Conservation (phyloP, 1,140 invertebrate genomes). For the Phocides pigmalion region DNA sequence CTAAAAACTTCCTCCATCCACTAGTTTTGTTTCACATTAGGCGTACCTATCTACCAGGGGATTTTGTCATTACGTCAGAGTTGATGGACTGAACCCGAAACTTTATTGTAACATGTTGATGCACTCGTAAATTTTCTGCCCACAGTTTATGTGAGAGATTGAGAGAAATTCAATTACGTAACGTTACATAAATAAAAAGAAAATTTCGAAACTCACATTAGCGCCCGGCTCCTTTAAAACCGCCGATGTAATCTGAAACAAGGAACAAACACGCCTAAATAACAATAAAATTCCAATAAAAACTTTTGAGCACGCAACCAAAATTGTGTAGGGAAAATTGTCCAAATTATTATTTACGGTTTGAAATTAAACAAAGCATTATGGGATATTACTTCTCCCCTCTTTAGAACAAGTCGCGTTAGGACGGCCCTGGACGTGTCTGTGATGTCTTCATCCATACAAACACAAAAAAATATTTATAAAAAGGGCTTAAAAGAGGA, state of each 20-base stretch:
- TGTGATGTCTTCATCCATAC: background rate
- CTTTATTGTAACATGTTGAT: conserved; percentile 50
- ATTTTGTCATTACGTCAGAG: conserved; percentile 57
- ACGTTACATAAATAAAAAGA: conserved; percentile 64
- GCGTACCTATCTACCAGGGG: conserved; percentile 52
- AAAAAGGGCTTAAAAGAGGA: background rate
- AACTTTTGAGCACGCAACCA: conserved; percentile 79
- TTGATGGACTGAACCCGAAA: conserved; percentile 57
- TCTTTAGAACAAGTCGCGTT: conserved; percentile 51
- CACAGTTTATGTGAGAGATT: conserved; percentile 29
- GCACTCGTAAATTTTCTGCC: conserved; percentile 36
- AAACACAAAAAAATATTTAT: too few species aligned
- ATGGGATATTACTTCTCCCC: conserved; percentile 69
- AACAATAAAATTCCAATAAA: conserved; percentile 84
- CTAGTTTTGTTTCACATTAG: conserved; percentile 66
- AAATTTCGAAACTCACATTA: conserved; percentile 80
- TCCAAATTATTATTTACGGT: conserved; percentile 82
- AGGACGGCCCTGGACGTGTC: conserved; percentile 33
- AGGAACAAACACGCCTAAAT: conserved; percentile 83
- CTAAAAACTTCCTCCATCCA: conserved; percentile 58
- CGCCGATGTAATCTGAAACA: conserved; percentile 81
- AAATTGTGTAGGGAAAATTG: conserved; percentile 78
- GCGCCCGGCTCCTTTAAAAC: conserved; percentile 77
- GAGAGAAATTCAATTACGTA: conserved; percentile 63
- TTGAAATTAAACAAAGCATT: conserved; percentile 75